These are phyloP conservation scores for Eupithecia vulgata DNA, from an alignment of 2,888 invertebrate genomes.

Conservation along the genomic window DNA sequence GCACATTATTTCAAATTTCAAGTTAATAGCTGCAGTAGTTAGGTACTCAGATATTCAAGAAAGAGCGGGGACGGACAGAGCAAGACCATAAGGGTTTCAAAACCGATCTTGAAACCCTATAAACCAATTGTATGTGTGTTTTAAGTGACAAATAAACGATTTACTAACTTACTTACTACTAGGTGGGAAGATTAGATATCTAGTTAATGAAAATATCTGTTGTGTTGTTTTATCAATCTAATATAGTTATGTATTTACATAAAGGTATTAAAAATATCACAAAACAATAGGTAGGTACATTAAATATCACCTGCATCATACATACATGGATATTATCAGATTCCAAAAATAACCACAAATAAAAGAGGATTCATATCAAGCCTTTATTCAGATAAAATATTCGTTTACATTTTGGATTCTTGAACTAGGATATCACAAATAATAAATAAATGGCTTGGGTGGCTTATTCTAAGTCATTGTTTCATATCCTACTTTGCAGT, in stretches of 20 bases:
- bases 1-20: no score
- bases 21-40: no score
- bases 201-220: neutral
- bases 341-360: neutral
- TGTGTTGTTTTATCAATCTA: neutral
- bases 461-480: neutral
- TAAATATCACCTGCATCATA: neutral
- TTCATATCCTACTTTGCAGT: neutral
- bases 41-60: no score
- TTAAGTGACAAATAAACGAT: no score
- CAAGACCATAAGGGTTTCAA: no score
- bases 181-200: no score
- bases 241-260: neutral
- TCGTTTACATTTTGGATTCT: neutral
- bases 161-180: no score
- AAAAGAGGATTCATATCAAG: neutral
- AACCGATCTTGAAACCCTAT: no score
- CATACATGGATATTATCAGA: neutral
- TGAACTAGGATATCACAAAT: neutral
- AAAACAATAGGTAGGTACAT: neutral
- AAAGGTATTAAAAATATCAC: neutral
- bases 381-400: no score
- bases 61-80: no score
- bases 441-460: neutral
- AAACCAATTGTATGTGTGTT: no score